Evolutionary conservation across 2,888 invertebrate genomes (phyloP), one percentile per base, ranked within the genome.

Genomic region (Drosophila acutilabella): DNA sequence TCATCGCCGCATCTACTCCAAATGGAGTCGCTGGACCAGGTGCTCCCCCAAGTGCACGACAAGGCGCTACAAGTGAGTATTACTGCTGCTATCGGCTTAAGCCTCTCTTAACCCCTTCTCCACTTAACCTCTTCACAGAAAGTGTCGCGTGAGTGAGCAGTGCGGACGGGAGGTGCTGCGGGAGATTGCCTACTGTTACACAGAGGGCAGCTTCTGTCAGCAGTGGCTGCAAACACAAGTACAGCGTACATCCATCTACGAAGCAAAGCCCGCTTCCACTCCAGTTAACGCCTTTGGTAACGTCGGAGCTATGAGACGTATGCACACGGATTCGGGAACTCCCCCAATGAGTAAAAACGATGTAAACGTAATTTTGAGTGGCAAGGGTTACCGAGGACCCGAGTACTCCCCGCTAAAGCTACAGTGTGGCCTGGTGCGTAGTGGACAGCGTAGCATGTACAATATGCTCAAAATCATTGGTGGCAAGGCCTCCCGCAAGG

Each of bases 111-210:
- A 23, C 2, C 7, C 4, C n/a, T 13, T 4, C 13, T 1, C 13
- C 23, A 3, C 23, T 23, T 23, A 3, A 4, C 20, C 0, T 36
- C 36, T 2, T 11, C 13, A 36, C 88, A 96, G 97, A 91, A 94
- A 95, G 89, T 98, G 98, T 92, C 94, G 94, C 85, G 94, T 94
- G 83, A 94, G 94, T 1, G 94, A 95, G 10, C 93, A 96, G 78
- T 98, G 98, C 87, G 96, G 96, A 1, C 95, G 94, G 47, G 95
- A 96, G 89, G 94, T 96, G 41, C 94, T 98, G 57, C 94, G 95
- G 69, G 97, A 98, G 92, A 96, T 96, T 6, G 97, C 97, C 2
- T 96, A 96, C 89, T 98, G 98, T 91, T 97, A 96, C 90, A 94
- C 95, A 42, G 96, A 96, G 76, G 96, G 96, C 56, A 96, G 96